Base-by-base conservation (phyloP, 2,888 invertebrate genomes). In the Onthophagus sagittarius region DNA sequence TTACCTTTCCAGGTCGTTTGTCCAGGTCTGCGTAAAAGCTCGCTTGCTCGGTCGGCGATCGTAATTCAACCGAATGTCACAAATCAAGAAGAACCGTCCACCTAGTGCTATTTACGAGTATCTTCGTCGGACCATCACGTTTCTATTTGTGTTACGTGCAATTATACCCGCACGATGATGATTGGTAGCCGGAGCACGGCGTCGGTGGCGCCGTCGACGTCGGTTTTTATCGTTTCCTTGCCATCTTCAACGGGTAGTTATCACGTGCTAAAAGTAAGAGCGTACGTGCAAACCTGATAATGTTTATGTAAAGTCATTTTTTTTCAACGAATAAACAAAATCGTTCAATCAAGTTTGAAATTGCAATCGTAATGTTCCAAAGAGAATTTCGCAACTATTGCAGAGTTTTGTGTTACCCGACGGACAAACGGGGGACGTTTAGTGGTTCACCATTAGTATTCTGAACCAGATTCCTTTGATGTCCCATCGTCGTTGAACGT, bases 131-230 rank as follows among this genome's bases (percentile, higher is more conserved):
- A 53, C 5, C 67, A 32, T n/a, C n/a, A 23, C 67, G 32, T 67
- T 67, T 67, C 67, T 67, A 67, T 67, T 67, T 67, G 32, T 32
- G 67, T 67, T 67, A 67, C 64, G 64, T 23, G 64, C 64, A 64
- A 64, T 64, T 64, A 64, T 64, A 64, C 23, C 23, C 23, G 15
- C 4, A 64, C 64, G 15, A 15, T 15, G 23, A 15, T 64, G 15
- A 64, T 15, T 64, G 64, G 64, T 23, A 64, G 23, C 64, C 23
- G 15, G 39, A 53, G 64, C 23, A 64, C 64, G 64, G 14, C 15
- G 64, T 15, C 64, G 15, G 14, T 14, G 64, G 14, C 15, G 64
- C 64, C 15, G 14, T 14, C 23, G 64, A 9, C 64, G 64, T 64
- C 23, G 15, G 15, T 64, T 67, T 67, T 67, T 67, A 67, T 67